Base-by-base conservation (phyloP, 2,888 invertebrate species). In the Rhyacophila evoluta region DNA sequence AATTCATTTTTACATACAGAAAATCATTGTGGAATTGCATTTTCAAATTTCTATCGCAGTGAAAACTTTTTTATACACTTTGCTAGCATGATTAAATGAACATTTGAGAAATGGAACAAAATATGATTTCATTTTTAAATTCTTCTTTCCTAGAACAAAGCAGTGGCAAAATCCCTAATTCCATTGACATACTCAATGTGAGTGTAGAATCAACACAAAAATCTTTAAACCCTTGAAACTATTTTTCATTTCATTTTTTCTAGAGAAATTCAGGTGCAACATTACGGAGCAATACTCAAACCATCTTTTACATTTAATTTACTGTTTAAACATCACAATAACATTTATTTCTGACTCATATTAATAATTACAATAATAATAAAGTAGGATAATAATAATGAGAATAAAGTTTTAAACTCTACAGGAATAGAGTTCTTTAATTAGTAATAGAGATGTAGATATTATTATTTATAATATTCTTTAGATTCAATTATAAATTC, bases 401-500 rank as follows among this genome's bases (percentile, higher is more conserved):
- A 41, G n/a, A 41, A 55, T 12, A 55, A 55, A 55, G 8, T 12
- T 76, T 77, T 72, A 77, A 70, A 55, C 72, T 77, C 72, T 73
- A 73, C 39, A 25, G 15, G 77, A 67, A 77, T 73, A 77, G 77
- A 77, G 68, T 25, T 55, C 25, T 3, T 55, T 70, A 77, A 38
- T 77, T 74, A 74, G 74, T 71, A 78, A 78, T 73, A 69, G 74
- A 71, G 71, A 69, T 78, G 74, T 69, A 78, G 78, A 78, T 74
- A 78, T 78, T 78, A 78, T 75, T 11, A 74, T 73, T 67, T 73
- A 73, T 76, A 39, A 77, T 74, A 74, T 74, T 70, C 36, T 70
- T 70, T 70, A 70, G 36, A 36, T 74, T 78, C 78, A 78, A 79
- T 79, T 75, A 79, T 75, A 79, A 79, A 75, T 79, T 79, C 79